Evolutionary conservation across 1,140 invertebrate species (phyloP).

Genomic region (Drosophila ohnishii): DNA sequence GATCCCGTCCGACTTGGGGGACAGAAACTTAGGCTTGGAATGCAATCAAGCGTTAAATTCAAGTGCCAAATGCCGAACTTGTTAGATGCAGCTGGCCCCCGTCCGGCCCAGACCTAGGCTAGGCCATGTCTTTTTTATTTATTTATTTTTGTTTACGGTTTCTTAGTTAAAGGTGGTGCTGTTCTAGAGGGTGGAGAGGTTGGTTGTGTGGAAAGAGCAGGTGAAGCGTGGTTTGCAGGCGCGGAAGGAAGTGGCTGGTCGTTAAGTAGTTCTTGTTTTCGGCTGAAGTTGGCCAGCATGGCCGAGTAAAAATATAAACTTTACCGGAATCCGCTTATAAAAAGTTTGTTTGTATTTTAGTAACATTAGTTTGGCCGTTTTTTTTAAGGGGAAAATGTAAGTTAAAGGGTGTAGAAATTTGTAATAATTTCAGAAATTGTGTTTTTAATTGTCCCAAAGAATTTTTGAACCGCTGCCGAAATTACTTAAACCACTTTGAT

Average conservation of each 20-base stretch:
- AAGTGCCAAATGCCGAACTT: conserved; percentile 78
- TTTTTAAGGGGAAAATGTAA: background rate
- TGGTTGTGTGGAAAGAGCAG: conserved; percentile 27
- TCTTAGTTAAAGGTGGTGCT: conserved; percentile 32
- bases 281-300: conserved; percentile 42
- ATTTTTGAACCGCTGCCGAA: background rate
- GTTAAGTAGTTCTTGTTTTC: conserved; percentile 42
- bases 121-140: conserved; percentile 28
- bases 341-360: conserved; percentile 5
- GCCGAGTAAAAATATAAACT: conserved; percentile 28
- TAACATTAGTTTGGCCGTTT: conserved; percentile 6
- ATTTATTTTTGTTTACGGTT: conserved; percentile 62
- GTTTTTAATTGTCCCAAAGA: too few species aligned
- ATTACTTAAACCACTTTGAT: conserved; percentile 24
- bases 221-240: conserved; percentile 39
- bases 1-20: conserved; percentile 18
- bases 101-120: conserved; percentile 33
- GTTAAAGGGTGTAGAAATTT: background rate
- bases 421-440: background rate
- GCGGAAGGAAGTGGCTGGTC: conserved; percentile 44
- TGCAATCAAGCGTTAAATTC: conserved; percentile 81
- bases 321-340: conserved; percentile 34
- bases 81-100: conserved; percentile 61
- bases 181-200: background rate
- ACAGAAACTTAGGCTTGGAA: conserved; percentile 33